Evolutionary conservation across 1,140 invertebrate genomes (phyloP), one percentile per base, ranked within the genome.

Genomic region (Pseudomyrmex concolor): DNA sequence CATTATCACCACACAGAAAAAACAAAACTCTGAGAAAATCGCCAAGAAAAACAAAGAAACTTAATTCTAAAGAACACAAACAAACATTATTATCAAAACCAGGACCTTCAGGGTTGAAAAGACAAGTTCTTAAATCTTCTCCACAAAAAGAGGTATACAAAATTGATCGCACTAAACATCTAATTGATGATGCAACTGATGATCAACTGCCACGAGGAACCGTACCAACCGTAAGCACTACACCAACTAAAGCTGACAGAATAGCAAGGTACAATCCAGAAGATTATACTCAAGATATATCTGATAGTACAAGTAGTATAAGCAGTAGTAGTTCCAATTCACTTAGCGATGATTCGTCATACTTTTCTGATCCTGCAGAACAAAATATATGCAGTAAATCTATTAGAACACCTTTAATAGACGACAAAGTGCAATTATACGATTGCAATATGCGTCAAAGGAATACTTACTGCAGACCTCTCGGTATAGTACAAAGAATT

Each of bases 331-430:
- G 83, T 66, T 86, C 87, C 34, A 91, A 81, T 70, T 91, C 91
- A 12, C 88, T 88, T 50, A 94, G 93, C 68, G 92, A 93, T 10
- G 92, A 94, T 88, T 94, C 93, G 4, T 93, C 92, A 43, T 93
- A 93, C 85, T 93, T 92, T 83, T 93, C 92, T 43, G 92, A 92
- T 60, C 84, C 17, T 77, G 43, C 83, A 12, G 89, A 91, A 77
- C 78, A 89, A 76, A 59, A 74, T 66, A 59, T 86, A 19, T 66
- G 13, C 43, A 50, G 12, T 8, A 91, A 77, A 90, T 84, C 62
- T 22, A 55, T 87, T 34, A 92, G 80, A 45, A 84, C 84, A 71
- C 64, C 66, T 25, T 45, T 84, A 45, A 70, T n/a, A 25, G 60
- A 67, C 0, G 90, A 73, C 70, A 92, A 93, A 90, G 82, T 94